phyloP scores from a whole-genome alignment of 2,797 vertebrate species.

The Alexandromys oeconomus region DNA sequence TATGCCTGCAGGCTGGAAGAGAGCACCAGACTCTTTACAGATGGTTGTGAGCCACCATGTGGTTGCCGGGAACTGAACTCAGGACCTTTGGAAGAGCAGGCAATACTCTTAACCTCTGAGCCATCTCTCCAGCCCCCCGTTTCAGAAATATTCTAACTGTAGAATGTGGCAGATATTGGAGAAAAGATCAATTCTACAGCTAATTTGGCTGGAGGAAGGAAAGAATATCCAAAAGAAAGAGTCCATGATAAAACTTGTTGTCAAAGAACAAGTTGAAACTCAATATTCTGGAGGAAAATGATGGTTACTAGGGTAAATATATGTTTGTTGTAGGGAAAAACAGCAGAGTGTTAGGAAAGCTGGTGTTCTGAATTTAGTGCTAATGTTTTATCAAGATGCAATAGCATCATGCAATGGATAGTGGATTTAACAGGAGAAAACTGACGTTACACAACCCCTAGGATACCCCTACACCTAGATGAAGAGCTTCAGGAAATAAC shows the following conservation, averaged over 20 bases:
- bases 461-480: neutral
- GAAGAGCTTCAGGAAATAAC: neutral
- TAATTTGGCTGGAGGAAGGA: constrained; percentile 54
- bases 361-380: constrained; percentile 42
- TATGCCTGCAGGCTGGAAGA: too few relatives aligned
- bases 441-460: neutral
- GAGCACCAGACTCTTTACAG: too few relatives aligned
- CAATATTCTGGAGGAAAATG: constrained; percentile 66
- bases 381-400: constrained; percentile 55
- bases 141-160: constrained; percentile 60
- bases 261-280: constrained; percentile 46
- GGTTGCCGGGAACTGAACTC: too few relatives aligned
- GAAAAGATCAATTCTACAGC: constrained; percentile 71
- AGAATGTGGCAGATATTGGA: constrained; percentile 47
- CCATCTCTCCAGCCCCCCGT: too few relatives aligned
- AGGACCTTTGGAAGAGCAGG: too few relatives aligned
- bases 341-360: constrained; percentile 53
- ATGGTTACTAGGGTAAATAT: constrained; percentile 59
- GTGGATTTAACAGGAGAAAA: neutral
- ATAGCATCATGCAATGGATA: constrained; percentile 37
- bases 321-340: constrained; percentile 53
- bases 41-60: too few relatives aligned
- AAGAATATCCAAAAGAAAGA: constrained; percentile 57
- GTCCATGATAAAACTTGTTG: constrained; percentile 44
- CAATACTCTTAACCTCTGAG: too few relatives aligned